Percentiles rank a stretch among this genome's conserved stretches.
Conservation (phyloP, 2,888 invertebrate genomes). For the Hanleya hanleyi region DNA sequence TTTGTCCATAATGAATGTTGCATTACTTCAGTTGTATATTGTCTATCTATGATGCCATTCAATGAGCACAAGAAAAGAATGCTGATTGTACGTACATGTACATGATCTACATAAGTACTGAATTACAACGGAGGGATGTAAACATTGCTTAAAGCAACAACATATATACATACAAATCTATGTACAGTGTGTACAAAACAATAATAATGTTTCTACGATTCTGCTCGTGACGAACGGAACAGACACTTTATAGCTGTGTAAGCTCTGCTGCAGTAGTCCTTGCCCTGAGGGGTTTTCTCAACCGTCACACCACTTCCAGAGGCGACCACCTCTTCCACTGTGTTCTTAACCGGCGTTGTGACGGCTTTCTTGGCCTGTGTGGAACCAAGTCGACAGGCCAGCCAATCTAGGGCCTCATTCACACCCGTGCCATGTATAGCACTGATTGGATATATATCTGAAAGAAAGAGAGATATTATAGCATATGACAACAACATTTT, state of each 20-base stretch:
- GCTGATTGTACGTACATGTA: too few relatives aligned
- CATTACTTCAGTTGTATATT: too few relatives aligned
- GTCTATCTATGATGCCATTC: too few relatives aligned
- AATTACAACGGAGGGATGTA: too few relatives aligned
- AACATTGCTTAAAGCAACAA: too few relatives aligned
- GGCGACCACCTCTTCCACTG: conserved; percentile 11
- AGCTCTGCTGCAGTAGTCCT: conserved; percentile 58
- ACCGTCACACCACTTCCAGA: conserved; percentile 23
- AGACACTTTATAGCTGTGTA: conserved; percentile 65
- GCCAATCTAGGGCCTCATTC: conserved; percentile 60
- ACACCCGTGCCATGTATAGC: conserved; percentile 60
- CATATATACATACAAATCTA: too few relatives aligned
- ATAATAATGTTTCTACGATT: too few relatives aligned
- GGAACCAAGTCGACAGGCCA: conserved; percentile 57
- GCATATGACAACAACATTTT: too few relatives aligned
- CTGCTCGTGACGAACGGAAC: conserved; percentile 26
- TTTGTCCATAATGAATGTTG: too few relatives aligned
- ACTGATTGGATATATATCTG: conserved; percentile 62
- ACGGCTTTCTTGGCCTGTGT: conserved; percentile 34
- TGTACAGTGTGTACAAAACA: too few relatives aligned
- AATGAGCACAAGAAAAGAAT: too few relatives aligned
- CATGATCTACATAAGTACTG: too few relatives aligned
- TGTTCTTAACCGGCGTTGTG: conserved; percentile 1
- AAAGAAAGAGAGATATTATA: background rate
- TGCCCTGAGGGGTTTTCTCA: conserved; percentile 37